Evolutionary conservation across 35 echinoderm and acorn worm species (phyloP).

Genomic region (Acanthaster planci): DNA sequence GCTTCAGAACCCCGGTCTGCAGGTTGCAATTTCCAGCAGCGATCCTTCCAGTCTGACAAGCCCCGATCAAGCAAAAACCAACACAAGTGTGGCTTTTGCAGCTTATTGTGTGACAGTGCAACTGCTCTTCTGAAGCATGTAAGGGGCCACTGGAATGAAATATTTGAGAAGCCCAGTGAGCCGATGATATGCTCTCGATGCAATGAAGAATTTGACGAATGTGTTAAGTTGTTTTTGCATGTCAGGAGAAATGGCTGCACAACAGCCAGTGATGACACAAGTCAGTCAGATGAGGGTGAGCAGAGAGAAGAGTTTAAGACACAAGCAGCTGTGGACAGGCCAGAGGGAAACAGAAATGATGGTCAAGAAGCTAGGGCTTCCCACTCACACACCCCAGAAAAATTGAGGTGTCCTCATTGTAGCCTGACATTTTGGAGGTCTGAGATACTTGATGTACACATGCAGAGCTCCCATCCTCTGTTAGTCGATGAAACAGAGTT

Average conservation of each 20-base stretch:
- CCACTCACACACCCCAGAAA: neutral
- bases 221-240: constrained; percentile 7
- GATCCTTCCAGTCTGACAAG: neutral
- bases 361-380: neutral
- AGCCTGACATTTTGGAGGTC: neutral
- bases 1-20: neutral
- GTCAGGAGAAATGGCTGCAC: neutral
- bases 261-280: neutral
- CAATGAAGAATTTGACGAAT: neutral
- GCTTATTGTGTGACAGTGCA: neutral
- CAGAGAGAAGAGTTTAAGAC: neutral
- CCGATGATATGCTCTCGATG: neutral
- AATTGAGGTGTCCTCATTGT: neutral
- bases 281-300: neutral
- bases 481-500: neutral
- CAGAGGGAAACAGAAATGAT: neutral
- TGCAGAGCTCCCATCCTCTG: constrained; percentile 1
- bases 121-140: neutral
- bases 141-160: neutral
- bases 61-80: neutral
- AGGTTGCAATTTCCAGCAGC: neutral
- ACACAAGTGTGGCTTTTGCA: neutral
- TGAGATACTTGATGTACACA: neutral
- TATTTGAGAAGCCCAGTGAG: neutral
- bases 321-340: neutral